Conservation (phyloP, 2,888 invertebrate genomes). For the Noctua janthe region DNA sequence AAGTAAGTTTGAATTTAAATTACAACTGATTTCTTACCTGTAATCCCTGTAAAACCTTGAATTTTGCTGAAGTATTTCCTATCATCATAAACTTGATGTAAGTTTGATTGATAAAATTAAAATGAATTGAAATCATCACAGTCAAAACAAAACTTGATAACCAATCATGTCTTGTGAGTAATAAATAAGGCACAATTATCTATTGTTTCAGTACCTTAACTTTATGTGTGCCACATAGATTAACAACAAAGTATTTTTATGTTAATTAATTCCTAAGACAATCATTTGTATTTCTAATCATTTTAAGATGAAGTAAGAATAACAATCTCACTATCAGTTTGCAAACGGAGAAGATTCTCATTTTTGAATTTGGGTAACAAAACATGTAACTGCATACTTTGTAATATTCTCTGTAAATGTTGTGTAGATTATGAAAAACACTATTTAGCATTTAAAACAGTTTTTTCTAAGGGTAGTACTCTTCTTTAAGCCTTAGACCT, state of each 20-base stretch:
- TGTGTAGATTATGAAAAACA: neutral
- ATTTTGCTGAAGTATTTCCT: slow-evolving; percentile 12
- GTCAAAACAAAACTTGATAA: neutral
- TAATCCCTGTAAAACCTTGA: neutral
- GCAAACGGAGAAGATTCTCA: neutral
- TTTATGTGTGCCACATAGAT: neutral
- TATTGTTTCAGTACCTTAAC: neutral
- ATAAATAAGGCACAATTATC: slow-evolving; percentile 3
- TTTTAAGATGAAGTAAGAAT: neutral
- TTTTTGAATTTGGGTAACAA: neutral
- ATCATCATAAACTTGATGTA: neutral
- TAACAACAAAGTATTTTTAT: neutral
- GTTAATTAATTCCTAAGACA: neutral
- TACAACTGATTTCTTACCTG: slow-evolving; percentile 8
- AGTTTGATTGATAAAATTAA: neutral
- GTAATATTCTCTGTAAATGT: neutral
- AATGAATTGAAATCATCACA: neutral
- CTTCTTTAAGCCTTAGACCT: neutral
- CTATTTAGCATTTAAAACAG: neutral
- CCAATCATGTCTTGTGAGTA: neutral
- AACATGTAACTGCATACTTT: slow-evolving; percentile 1
- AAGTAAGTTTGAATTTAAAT: neutral
- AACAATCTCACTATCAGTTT: neutral
- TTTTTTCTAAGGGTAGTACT: neutral
- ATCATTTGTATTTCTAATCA: slow-evolving; percentile 1